Evolutionary conservation across 2,797 vertebrate species (phyloP), one percentile per base, ranked within the genome.

Genomic region (Pangasius mekongensis): DNA sequence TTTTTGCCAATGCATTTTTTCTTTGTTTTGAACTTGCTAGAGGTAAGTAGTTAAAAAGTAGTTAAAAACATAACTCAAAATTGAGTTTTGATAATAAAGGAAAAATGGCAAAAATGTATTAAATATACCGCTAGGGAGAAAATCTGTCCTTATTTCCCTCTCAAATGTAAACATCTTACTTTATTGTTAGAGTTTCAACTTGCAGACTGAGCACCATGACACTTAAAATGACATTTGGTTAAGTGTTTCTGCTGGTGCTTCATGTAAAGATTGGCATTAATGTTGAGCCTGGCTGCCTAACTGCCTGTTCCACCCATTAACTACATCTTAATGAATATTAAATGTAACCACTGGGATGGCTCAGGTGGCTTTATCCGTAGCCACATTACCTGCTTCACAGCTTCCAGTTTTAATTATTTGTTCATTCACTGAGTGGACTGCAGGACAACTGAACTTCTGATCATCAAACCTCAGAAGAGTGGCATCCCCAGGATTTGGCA

Each of bases 381-480:
- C 88, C 60, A 89, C 86, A 87, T 92, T 89, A 90, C 83, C 80
- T 88, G 84, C 92, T 92, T 90, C 92, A 87, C 49, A 71, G 83
- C 82, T 49, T 82, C 52, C 27, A 39, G 81, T 89, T 93, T 93
- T 91, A 93, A 93, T 93, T 93, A 93, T 91, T 90, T 49, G 76
- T 85, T 90, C 90, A 67, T 88, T 90, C 91, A 86, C 91, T 91
- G 90, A 89, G 83, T 47, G 89, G 62, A 73, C 69, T 20, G 74
- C 62, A 22, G n/a, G 91, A 93, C 93, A 93, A 92, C 93, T 93
- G 93, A 58, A 89, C 62, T 89, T 91, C 85, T 80, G 91, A 88
- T 87, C 74, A 74, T 7, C 89, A 88, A 18, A 10, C 89, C 91
- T 91, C 84, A 43, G 47, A 36, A 90, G 87, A 87, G 74, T 33